phyloP scores from a whole-genome alignment of 2,797 vertebrate genomes.

The Sebastiscus tertius region DNA sequence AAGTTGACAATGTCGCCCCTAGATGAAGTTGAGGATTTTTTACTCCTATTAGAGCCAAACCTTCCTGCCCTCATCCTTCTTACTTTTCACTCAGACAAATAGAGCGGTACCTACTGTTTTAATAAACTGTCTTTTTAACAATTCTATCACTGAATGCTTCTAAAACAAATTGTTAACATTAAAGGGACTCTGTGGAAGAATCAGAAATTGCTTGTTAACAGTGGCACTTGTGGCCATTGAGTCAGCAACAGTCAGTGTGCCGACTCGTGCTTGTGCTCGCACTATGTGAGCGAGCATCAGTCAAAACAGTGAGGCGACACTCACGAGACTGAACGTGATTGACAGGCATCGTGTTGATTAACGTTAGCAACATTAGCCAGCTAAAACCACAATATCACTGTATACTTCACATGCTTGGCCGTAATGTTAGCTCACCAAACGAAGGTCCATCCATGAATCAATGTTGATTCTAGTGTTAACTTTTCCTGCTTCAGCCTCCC shows the following conservation, averaged over 20 bases:
- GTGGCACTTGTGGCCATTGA: not conserved
- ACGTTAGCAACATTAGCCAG: not conserved
- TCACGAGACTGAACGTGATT: not conserved
- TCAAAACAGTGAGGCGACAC: not conserved
- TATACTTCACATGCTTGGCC: not conserved
- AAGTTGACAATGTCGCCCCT: slow-evolving; percentile 27
- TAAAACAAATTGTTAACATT: not conserved
- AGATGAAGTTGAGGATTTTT: slow-evolving; percentile 26
- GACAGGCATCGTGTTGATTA: not conserved
- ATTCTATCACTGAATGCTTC: slow-evolving; percentile 11
- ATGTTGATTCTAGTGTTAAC: not conserved
- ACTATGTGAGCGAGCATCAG: not conserved
- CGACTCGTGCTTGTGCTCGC: not conserved
- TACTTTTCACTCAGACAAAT: slow-evolving; percentile 2
- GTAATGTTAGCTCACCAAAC: not conserved
- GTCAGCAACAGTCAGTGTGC: not conserved
- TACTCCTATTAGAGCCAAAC: slow-evolving; percentile 21
- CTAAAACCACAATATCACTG: not conserved
- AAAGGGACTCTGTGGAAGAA: too few relatives aligned
- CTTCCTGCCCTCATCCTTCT: slow-evolving; percentile 7
- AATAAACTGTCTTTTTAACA: slow-evolving; percentile 12
- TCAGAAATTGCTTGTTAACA: too few relatives aligned
- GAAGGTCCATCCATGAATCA: too few relatives aligned
- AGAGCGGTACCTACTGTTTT: not conserved
- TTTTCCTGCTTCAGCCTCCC: not conserved